phyloP scores from a whole-genome alignment of 2,113 vertebrate genomes.

The Microcebus lehilahytsara region DNA sequence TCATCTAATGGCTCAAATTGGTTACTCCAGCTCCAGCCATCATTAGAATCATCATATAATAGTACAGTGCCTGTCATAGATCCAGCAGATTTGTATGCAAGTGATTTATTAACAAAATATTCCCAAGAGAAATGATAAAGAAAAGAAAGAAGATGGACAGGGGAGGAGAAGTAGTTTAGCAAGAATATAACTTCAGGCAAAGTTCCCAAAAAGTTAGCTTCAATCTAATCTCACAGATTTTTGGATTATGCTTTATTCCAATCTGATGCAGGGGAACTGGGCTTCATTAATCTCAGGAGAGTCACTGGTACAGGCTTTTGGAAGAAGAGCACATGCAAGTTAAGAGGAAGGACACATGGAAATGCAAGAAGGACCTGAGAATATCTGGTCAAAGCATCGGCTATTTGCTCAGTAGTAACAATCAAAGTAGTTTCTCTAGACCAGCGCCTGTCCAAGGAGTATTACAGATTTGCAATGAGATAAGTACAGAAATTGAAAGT shows the following conservation, averaged over 20 bases:
- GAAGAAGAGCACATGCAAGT: not conserved
- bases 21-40: not conserved
- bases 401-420: not conserved
- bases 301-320: not conserved
- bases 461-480: not conserved
- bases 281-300: not conserved
- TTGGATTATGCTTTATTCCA: not conserved
- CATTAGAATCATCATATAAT: not conserved
- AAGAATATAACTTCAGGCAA: not conserved
- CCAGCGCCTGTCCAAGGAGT: not conserved
- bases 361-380: not conserved
- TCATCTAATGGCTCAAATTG: not conserved
- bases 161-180: not conserved
- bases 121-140: not conserved
- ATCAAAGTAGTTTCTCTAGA: not conserved
- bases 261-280: not conserved
- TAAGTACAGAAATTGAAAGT: not conserved
- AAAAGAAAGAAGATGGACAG: not conserved
- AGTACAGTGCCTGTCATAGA: not conserved
- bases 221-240: not conserved
- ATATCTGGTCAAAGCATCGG: not conserved
- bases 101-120: not conserved
- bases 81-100: not conserved
- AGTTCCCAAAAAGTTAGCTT: not conserved
- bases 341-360: not conserved